Evolutionary conservation across 2,797 vertebrate genomes (phyloP).

Genomic region (Poeciliopsis infans): DNA sequence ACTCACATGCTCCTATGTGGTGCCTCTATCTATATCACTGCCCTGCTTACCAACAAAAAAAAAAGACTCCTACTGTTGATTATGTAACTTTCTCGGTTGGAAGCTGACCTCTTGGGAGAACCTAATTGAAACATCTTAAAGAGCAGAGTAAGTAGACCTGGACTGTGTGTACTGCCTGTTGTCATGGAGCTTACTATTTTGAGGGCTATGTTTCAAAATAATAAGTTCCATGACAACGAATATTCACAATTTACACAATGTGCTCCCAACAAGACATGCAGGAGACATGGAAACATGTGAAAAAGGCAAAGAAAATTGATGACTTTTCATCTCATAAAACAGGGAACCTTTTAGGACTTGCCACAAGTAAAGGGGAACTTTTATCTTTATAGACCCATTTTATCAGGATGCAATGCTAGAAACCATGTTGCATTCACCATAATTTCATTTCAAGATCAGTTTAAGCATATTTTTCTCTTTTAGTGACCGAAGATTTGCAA

Average conservation of each 20-base stretch:
- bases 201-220: background rate
- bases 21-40: background rate
- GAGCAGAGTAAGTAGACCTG: slow-evolving; percentile 6
- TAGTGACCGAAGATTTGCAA: too few species aligned
- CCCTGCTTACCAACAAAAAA: background rate
- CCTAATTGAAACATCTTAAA: slow-evolving; percentile 9
- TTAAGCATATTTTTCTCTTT: too few species aligned
- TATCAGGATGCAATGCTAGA: too few species aligned
- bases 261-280: background rate
- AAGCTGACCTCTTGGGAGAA: background rate
- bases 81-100: background rate
- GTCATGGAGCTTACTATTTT: slow-evolving; percentile 14
- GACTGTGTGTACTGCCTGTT: slow-evolving; percentile 17
- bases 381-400: too few species aligned
- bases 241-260: background rate
- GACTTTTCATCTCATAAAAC: too few species aligned
- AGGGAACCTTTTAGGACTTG: too few species aligned
- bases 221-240: background rate
- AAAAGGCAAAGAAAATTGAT: background rate
- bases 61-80: background rate
- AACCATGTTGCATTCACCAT: too few species aligned
- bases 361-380: too few species aligned
- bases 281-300: background rate
- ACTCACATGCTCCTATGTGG: background rate
- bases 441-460: too few species aligned